Conservation (phyloP, 2,797 vertebrate genomes). For the Poeciliopsis paucimaculata region DNA sequence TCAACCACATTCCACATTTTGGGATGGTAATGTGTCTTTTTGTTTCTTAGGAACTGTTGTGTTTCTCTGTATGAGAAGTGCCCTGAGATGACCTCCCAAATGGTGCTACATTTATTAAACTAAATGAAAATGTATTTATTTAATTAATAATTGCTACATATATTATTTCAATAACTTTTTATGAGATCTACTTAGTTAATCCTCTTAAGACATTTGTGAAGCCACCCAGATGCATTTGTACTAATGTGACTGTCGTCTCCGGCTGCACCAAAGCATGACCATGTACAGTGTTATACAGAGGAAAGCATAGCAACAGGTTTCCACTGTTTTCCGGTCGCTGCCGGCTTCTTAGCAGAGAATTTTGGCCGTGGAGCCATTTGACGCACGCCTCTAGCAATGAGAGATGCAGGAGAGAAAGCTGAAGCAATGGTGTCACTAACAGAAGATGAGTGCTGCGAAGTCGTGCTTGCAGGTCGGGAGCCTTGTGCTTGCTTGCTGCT, state of each 20-base stretch:
- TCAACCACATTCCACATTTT: constrained; percentile 13
- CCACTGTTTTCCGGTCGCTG: constrained; percentile 89
- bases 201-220: constrained; percentile 37
- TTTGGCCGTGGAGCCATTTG: constrained; percentile 92
- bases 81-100: neutral
- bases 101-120: neutral
- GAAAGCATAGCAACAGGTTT: constrained; percentile 86
- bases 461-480: constrained; percentile 46
- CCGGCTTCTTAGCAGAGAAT: constrained; percentile 95
- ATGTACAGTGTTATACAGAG: constrained; percentile 69
- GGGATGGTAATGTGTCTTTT: constrained; percentile 11
- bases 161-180: constrained; percentile 20
- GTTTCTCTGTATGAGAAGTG: neutral
- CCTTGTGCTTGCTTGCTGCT: constrained; percentile 58
- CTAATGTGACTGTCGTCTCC: constrained; percentile 25
- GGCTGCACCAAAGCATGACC: constrained; percentile 35
- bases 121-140: neutral
- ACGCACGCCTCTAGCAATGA: constrained; percentile 75
- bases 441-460: constrained; percentile 65
- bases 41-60: neutral
- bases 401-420: constrained; percentile 73
- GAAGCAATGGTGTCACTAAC: constrained; percentile 60
- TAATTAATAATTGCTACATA: neutral
- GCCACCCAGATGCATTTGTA: constrained; percentile 18
- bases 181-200: constrained; percentile 26